Percentiles rank a stretch among this genome's conserved stretches.
phyloP scores from a whole-genome alignment of 2,113 vertebrate species.

The Dromiciops gliroides region DNA sequence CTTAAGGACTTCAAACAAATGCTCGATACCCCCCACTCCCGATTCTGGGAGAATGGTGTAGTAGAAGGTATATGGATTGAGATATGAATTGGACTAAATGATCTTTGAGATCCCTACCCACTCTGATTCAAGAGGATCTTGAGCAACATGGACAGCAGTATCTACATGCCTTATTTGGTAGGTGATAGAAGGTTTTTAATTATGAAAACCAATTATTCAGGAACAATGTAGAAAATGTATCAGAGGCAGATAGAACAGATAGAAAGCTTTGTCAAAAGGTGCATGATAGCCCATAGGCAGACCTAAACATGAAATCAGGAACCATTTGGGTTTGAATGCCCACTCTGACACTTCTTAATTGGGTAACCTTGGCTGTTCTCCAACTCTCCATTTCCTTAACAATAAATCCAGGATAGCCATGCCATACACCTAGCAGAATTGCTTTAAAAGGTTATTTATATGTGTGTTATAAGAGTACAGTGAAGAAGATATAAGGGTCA shows the following conservation, averaged over 20 bases:
- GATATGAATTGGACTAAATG: neutral
- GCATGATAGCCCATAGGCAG: neutral
- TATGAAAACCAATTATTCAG: neutral
- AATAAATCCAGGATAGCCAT: neutral
- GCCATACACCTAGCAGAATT: neutral
- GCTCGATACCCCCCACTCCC: neutral
- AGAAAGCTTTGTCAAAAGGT: neutral
- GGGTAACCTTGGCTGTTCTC: neutral
- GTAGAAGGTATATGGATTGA: neutral
- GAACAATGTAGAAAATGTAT: neutral
- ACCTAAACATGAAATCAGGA: neutral
- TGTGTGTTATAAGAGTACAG: neutral
- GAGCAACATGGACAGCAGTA: neutral
- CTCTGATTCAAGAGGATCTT: neutral
- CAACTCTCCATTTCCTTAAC: neutral
- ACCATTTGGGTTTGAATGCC: neutral
- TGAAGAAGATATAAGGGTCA: neutral
- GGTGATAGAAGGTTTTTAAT: neutral
- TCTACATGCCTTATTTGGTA: neutral
- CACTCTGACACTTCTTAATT: neutral
- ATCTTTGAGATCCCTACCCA: neutral
- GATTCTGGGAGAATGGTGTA: neutral
- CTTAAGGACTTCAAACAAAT: neutral
- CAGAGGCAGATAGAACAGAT: neutral
- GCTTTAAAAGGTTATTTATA: neutral